Evolutionary conservation across 2,797 vertebrate species (phyloP).

Genomic region (Poliocrania exsul): DNA sequence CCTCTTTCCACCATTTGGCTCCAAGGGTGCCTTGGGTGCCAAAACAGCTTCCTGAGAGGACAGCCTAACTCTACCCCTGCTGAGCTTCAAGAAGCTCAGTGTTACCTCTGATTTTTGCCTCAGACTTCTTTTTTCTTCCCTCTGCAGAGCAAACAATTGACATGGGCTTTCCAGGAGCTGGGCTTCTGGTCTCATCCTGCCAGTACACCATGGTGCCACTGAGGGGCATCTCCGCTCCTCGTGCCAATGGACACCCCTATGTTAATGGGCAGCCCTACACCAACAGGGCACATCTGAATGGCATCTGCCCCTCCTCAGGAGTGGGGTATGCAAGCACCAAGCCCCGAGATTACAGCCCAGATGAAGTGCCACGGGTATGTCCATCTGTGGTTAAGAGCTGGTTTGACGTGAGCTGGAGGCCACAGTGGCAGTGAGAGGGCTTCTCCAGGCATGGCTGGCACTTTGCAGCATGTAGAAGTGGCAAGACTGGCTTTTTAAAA

Average conservation of each 20-base stretch:
- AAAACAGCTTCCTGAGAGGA: neutral
- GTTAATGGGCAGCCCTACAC: constrained; percentile 79
- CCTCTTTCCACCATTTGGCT: neutral
- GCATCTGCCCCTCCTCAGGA: constrained; percentile 73
- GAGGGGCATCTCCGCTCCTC: constrained; percentile 82
- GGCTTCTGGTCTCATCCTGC: constrained; percentile 86
- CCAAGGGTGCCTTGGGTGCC: neutral
- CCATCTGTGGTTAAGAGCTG: neutral
- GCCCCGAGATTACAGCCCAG: constrained; percentile 76
- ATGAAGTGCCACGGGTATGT: constrained; percentile 84
- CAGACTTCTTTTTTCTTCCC: neutral
- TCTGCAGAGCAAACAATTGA: constrained; percentile 90
- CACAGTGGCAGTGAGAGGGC: neutral
- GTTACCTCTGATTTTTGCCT: neutral
- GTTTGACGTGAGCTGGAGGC: neutral
- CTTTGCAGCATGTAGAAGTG: neutral
- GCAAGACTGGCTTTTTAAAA: neutral
- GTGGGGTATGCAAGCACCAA: constrained; percentile 79
- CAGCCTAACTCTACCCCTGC: neutral
- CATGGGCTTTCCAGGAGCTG: constrained; percentile 86
- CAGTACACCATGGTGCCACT: constrained; percentile 98
- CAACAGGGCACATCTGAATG: constrained; percentile 50
- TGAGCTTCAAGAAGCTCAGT: neutral
- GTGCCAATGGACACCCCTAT: constrained; percentile 79
- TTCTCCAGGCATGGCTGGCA: neutral